Percentiles rank a stretch among this genome's conserved stretches.
Evolutionary conservation across 2,797 vertebrate species (phyloP).

Genomic region (Tinamus major): DNA sequence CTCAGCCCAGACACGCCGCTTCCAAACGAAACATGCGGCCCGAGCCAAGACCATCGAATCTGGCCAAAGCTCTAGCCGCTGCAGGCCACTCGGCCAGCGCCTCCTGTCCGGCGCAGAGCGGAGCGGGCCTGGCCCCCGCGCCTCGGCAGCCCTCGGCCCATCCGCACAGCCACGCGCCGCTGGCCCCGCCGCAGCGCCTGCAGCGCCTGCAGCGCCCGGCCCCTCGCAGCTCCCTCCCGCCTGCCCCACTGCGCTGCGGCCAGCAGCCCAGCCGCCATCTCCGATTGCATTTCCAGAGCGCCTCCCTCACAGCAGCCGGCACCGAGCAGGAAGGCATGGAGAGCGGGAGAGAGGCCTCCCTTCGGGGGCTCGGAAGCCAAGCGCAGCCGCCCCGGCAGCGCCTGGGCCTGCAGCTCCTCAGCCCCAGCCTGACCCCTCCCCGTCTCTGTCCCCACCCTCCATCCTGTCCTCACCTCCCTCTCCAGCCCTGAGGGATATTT

Average conservation of each 20-base stretch:
- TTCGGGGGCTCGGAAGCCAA: not conserved
- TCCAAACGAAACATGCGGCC: constrained; percentile 45
- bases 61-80: not conserved
- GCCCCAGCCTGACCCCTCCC: not conserved
- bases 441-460: too few relatives aligned
- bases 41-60: constrained; percentile 19
- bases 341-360: not conserved
- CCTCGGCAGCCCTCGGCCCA: fast-evolving
- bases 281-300: constrained; percentile 57
- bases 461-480: not conserved
- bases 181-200: fast-evolving
- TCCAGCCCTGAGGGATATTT: not conserved
- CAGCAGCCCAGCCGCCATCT: constrained; percentile 16
- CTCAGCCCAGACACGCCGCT: not conserved
- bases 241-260: not conserved
- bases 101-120: fast-evolving
- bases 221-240: not conserved
- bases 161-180: fast-evolving
- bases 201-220: fast-evolving
- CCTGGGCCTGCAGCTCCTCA: not conserved
- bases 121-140: not conserved
- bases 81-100: not conserved
- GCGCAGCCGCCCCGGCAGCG: not conserved
- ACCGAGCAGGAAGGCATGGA: constrained; percentile 16
- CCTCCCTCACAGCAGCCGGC: constrained; percentile 27